phyloP scores from a whole-genome alignment of 1,140 invertebrate species.

The Trichogramma pretiosum region DNA sequence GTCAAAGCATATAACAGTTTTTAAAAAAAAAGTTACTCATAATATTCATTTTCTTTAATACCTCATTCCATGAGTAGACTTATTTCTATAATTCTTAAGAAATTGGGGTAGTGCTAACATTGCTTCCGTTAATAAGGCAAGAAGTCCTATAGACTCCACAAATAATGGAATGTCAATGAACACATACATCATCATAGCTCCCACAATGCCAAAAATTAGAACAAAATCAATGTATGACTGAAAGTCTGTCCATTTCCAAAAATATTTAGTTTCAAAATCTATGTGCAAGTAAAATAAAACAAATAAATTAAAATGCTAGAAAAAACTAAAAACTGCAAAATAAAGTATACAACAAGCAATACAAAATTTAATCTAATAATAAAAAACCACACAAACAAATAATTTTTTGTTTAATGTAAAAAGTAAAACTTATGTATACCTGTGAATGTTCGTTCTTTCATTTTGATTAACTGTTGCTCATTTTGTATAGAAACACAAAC shows the following conservation, averaged over 20 bases:
- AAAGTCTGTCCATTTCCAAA: slow-evolving; percentile 99
- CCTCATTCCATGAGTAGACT: slow-evolving; percentile 97
- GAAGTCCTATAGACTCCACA: slow-evolving; percentile 83
- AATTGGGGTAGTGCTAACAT: slow-evolving; percentile 93
- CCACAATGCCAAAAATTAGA: slow-evolving; percentile 71
- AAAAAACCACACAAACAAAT: not conserved
- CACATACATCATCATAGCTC: slow-evolving; percentile 79
- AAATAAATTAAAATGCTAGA: slow-evolving; percentile 12
- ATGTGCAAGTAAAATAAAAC: slow-evolving; percentile 32
- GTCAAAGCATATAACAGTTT: slow-evolving; percentile 2
- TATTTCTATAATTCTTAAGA: slow-evolving; percentile 75
- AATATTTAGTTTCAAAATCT: slow-evolving; percentile 86
- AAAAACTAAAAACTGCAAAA: not conserved
- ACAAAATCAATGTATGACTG: slow-evolving; percentile 92
- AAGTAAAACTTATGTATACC: slow-evolving; percentile 50
- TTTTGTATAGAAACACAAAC: slow-evolving; percentile 83
- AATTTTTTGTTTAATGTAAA: not conserved
- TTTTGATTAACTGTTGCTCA: slow-evolving; percentile 70
- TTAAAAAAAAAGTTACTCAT: too few relatives aligned
- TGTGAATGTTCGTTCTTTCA: slow-evolving; percentile 72
- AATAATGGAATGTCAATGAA: slow-evolving; percentile 73
- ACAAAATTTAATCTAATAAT: not conserved
- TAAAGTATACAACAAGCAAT: not conserved
- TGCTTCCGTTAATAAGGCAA: slow-evolving; percentile 92
- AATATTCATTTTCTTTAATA: slow-evolving; percentile 36